Percentiles rank a stretch among this genome's conserved stretches.
These are phyloP conservation scores for Limonius californicus DNA, from an alignment of 1,140 invertebrate species.

Conservation along the genomic window DNA sequence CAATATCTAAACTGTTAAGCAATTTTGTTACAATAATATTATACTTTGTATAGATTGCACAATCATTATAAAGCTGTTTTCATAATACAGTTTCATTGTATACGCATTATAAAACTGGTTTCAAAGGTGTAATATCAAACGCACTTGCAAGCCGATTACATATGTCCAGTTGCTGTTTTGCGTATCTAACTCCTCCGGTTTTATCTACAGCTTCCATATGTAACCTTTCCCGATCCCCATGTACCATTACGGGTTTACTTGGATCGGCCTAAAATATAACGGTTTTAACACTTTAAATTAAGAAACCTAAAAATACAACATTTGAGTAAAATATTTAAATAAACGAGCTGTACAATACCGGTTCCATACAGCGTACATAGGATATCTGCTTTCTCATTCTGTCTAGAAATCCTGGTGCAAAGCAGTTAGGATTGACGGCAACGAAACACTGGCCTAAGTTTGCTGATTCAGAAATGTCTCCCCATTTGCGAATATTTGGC, in stretches of 20 bases:
- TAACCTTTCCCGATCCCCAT: constrained; percentile 79
- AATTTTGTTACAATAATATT: not conserved
- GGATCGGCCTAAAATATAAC: constrained; percentile 55
- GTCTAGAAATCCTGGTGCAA: constrained; percentile 75
- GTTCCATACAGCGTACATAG: constrained; percentile 28
- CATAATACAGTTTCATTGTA: too few species aligned
- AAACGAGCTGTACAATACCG: too few species aligned
- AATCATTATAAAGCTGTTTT: too few species aligned
- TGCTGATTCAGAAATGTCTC: constrained; percentile 57
- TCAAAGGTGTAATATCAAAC: not conserved
- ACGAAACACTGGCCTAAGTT: constrained; percentile 91
- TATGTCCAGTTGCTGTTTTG: constrained; percentile 66
- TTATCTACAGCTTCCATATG: constrained; percentile 64
- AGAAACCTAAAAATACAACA: too few species aligned
- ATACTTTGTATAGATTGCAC: too few species aligned
- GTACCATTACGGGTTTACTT: constrained; percentile 65
- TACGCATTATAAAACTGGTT: not conserved
- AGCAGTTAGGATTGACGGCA: constrained; percentile 79
- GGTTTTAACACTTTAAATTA: not conserved
- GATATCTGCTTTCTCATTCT: constrained; percentile 54
- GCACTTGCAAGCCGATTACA: constrained; percentile 32
- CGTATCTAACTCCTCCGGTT: constrained; percentile 75
- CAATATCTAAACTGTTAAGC: too few species aligned
- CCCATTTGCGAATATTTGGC: constrained; percentile 74
- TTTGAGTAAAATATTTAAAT: not conserved